These are phyloP conservation scores for Pocillopora verrucosa DNA, from an alignment of 64 coral and sea anemone genomes.

Conservation along the genomic window DNA sequence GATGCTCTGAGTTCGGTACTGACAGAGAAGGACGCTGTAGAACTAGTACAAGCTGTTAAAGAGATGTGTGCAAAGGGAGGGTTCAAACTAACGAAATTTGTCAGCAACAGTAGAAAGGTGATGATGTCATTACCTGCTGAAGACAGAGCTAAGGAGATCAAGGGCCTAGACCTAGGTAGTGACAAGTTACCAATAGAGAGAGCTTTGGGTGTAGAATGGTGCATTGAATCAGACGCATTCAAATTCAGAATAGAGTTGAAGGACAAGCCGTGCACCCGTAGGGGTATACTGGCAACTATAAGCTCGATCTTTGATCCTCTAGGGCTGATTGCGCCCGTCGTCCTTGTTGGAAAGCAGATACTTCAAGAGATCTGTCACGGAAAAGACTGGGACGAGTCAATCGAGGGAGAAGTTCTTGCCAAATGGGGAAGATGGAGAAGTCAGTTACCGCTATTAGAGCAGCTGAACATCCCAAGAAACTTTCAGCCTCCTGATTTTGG, in stretches of 20 bases:
- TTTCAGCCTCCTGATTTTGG: conserved; percentile 47
- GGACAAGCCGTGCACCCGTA: too few species aligned
- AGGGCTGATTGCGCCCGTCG: conserved; percentile 44
- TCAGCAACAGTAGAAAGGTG: conserved; percentile 56
- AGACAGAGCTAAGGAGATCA: conserved; percentile 17
- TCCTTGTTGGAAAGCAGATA: conserved; percentile 51
- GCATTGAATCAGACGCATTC: conserved; percentile 38
- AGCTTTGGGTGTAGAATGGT: conserved; percentile 35
- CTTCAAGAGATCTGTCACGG: too few species aligned
- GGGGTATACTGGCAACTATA: too few species aligned
- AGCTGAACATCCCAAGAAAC: conserved; percentile 21
- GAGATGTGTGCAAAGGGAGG: conserved; percentile 50
- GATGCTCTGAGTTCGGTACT: too few species aligned
- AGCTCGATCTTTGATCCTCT: conserved; percentile 51
- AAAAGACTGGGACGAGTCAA: conserved; percentile 42
- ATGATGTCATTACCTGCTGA: conserved; percentile 32
- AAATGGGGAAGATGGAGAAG: too few species aligned
- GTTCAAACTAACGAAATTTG: conserved; percentile 59
- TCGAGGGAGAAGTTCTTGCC: too few species aligned
- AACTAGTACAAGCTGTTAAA: conserved; percentile 61
- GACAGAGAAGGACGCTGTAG: too few species aligned
- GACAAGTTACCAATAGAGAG: conserved; percentile 46
- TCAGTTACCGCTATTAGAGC: not conserved
- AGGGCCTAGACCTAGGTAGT: conserved; percentile 18
- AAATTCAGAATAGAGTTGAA: conserved; percentile 44